Evolutionary conservation across 2,113 vertebrate genomes (phyloP).

Genomic region (Acrocephalus kingi): DNA sequence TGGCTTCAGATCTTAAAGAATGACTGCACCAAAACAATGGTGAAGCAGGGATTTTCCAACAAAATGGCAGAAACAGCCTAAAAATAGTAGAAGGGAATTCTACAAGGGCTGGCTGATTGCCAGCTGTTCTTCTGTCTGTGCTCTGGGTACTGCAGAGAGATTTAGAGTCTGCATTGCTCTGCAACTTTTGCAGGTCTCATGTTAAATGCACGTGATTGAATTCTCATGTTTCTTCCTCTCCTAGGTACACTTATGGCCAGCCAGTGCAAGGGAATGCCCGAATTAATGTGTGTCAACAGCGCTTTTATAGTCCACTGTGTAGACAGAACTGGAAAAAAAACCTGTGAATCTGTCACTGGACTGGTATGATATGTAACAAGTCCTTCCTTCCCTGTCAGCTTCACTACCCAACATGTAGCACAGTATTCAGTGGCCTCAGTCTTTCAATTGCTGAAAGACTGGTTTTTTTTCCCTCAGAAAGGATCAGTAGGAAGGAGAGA

Average conservation of each 20-base stretch:
- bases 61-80: background rate
- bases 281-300: conserved; percentile 58
- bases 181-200: background rate
- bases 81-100: background rate
- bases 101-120: background rate
- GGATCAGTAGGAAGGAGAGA: background rate
- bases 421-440: background rate
- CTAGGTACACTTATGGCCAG: conserved; percentile 73
- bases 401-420: background rate
- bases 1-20: background rate
- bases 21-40: background rate
- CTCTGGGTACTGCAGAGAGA: background rate
- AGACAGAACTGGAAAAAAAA: background rate
- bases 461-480: background rate
- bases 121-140: background rate
- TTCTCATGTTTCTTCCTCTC: background rate
- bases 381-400: background rate
- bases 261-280: conserved; percentile 62
- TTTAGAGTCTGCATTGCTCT: background rate
- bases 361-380: conserved; percentile 45
- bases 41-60: background rate
- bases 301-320: conserved; percentile 23
- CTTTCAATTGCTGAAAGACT: background rate
- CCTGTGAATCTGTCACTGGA: conserved; percentile 53
- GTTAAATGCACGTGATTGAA: background rate